Base-by-base conservation (phyloP, 2,797 vertebrate species). In the Lacerta agilis region DNA sequence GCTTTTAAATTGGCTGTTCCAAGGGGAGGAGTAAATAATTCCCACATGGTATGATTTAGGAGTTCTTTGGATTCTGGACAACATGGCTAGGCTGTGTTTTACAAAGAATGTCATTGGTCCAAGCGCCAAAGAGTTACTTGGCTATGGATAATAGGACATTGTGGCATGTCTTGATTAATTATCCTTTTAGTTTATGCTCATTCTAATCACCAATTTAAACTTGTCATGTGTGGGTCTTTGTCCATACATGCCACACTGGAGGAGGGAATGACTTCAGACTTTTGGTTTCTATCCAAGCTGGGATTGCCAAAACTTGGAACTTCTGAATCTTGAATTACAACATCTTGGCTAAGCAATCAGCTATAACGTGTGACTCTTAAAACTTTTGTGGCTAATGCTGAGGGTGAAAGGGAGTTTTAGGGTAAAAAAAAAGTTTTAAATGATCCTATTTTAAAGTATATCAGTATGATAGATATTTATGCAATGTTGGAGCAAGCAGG, bases 221-320 rank as follows among this genome's bases (percentile, higher is more conserved):
- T 69, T 94, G 91, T 91, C 94, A 92, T 18, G 92, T 77, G 79
- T 93, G 71, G 92, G 90, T 29, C 89, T 94, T 92, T 94, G 95
- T 27, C 93, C 92, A 82, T 91, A 94, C 91, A 95, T 93, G 94
- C 94, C 94, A 95, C 84, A 91, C 93, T 92, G 94, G 92, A 95
- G 96, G 95, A 90, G 94, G 23, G 93, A 90, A 94, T 91, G 87
- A 92, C 93, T 94, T 94, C 94, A 96, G 95, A 80, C 87, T 93
- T 91, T 0, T 69, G 41, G 1, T 89, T 88, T 87, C 93, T 95
- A 94, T 96, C 95, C 94, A 86, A 1, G 87, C 87, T 86, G 92
- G 92, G 0, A 89, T 94, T 94, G 94, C 96, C 95, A 94, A 95
- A 95, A 49, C 3, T 33, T 38, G 20, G 25, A 79, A 49, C 23